These are phyloP conservation scores for Rosalia funebris DNA, from an alignment of 2,888 invertebrate genomes.

Conservation along the genomic window DNA sequence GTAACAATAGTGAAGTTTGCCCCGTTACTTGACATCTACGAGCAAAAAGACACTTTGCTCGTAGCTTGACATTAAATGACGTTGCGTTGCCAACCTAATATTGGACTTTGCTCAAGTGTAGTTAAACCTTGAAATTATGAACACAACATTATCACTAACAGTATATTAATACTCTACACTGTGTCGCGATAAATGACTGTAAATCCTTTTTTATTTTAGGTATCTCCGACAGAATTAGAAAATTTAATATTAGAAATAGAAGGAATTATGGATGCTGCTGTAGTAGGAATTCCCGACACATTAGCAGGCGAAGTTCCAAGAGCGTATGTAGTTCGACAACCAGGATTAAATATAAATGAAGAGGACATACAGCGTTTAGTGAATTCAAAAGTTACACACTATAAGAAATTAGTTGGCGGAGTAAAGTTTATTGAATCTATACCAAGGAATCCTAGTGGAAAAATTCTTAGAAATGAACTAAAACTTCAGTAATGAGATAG, in stretches of 20 bases:
- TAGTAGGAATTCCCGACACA: constrained; percentile 78
- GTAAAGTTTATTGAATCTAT: constrained; percentile 75
- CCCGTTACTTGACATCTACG: background rate
- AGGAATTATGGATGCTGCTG: constrained; percentile 80
- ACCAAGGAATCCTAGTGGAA: constrained; percentile 80
- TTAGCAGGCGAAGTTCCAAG: constrained; percentile 79
- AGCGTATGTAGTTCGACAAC: constrained; percentile 76
- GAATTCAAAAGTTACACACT: constrained; percentile 74
- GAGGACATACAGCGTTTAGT: constrained; percentile 70
- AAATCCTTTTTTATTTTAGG: constrained; percentile 72
- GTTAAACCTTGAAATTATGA: no score
- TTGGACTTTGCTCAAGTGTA: background rate
- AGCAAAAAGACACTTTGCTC: no score
- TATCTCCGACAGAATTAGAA: constrained; percentile 87
- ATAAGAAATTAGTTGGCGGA: constrained; percentile 78
- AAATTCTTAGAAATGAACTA: constrained; percentile 78
- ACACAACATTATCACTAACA: no score
- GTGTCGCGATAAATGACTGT: no score
- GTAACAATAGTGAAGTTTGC: constrained; percentile 46
- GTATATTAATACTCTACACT: no score
- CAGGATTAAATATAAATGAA: constrained; percentile 67
- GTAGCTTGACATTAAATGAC: constrained; percentile 11
- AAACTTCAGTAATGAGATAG: constrained; percentile 57
- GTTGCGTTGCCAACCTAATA: constrained; percentile 11
- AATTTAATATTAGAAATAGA: constrained; percentile 77